phyloP scores from a whole-genome alignment of 2,113 vertebrate genomes.

The Pleuronectes platessa region DNA sequence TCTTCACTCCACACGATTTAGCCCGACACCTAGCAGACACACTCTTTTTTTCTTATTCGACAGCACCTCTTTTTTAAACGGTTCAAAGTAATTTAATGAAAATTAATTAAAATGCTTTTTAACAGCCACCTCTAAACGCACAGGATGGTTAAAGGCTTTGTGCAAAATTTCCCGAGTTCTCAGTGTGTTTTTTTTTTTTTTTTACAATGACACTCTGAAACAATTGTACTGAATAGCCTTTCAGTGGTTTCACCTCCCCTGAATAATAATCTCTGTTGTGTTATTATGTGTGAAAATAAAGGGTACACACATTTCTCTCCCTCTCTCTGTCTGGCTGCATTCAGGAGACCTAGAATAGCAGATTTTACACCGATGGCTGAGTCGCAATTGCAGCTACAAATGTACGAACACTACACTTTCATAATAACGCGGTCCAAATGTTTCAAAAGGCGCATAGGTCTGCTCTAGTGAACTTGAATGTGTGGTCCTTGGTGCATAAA shows the following conservation, averaged over 20 bases:
- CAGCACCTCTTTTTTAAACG: conserved; percentile 63
- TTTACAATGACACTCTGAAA: conserved; percentile 62
- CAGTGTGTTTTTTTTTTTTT: conserved; percentile 6
- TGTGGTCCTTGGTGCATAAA: conserved; percentile 81
- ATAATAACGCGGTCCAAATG: conserved; percentile 72
- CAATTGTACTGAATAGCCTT: conserved; percentile 77
- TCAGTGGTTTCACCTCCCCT: conserved; percentile 64
- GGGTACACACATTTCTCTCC: conserved; percentile 57
- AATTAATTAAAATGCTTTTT: conserved; percentile 80
- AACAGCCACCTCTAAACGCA: conserved; percentile 69
- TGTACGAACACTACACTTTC: conserved; percentile 71
- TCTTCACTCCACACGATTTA: conserved; percentile 75
- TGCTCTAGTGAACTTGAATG: conserved; percentile 83
- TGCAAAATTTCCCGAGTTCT: conserved; percentile 65
- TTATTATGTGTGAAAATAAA: conserved; percentile 80
- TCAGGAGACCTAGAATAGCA: conserved; percentile 64
- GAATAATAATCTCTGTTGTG: conserved; percentile 80
- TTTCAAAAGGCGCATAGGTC: conserved; percentile 73
- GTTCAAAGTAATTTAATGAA: conserved; percentile 75
- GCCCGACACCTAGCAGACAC: conserved; percentile 68
- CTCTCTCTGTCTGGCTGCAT: conserved; percentile 64
- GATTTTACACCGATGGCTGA: conserved; percentile 77
- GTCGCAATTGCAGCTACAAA: conserved; percentile 76
- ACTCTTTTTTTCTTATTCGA: conserved; percentile 22
- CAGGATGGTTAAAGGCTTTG: conserved; percentile 72